Base-by-base conservation (phyloP, 1,140 invertebrate genomes). In the Zophobas morio region DNA sequence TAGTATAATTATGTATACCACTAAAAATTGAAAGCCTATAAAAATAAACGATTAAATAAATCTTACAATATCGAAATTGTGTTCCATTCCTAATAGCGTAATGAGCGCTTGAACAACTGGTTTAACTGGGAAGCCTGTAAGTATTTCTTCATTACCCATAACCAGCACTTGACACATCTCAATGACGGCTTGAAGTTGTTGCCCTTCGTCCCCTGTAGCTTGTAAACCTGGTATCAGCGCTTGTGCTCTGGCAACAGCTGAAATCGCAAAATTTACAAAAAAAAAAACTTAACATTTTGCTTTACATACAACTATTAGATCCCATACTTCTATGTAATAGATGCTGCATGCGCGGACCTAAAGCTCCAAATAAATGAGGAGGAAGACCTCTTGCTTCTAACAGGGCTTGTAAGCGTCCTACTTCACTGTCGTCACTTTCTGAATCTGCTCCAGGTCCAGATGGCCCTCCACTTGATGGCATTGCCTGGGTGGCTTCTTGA, bases 121-220 rank as follows among this genome's bases (percentile, higher is more conserved):
- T 82, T 99, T 97, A 0, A 99, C 96, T 0, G 98, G 98, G 87
- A 99, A 99, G 33, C 98, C 98, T 36, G 97, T 96, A 6, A 99
- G 89, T 0, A 97, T 99, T 84, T 99, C 98, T 88, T 99, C 98
- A 87, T 99, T 99, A 70, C 98, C 98, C 97, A 99, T 99, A 0
- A 99, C 97, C 39, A 99, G 89, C 85, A 99, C 92, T 89, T 99
- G 96, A 84, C 98, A 99, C 96, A 99, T 99, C 88, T 99, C 98
- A 77, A 99, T 98, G 1, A 97, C 97, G 1, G 98, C 96, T 84
- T 99, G 97, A 63, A 99, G 87, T 86, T 99, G 98, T 84, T 98
- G 96, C 34, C 96, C 96, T 86, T 99, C 98, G 87, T 99, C 98
- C 2, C 96, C 95, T 5, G 92, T 93, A 0, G 97, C 95, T 87